phyloP scores from a whole-genome alignment of 2,797 vertebrate species.

The Dermochelys coriacea region DNA sequence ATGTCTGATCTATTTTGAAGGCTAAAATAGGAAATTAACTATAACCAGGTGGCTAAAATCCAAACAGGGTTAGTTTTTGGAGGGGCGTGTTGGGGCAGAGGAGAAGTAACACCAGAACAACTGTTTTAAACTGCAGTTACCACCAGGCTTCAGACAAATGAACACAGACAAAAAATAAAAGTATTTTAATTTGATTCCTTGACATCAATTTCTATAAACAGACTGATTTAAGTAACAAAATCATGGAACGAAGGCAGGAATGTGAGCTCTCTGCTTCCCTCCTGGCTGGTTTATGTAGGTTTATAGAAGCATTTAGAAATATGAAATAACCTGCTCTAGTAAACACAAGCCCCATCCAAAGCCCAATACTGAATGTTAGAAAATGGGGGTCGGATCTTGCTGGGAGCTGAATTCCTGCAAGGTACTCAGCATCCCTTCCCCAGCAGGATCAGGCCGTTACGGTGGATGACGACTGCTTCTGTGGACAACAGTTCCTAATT shows the following conservation, averaged over 20 bases:
- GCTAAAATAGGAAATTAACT: conserved; percentile 84
- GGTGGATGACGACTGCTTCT: not conserved
- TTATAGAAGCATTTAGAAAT: not conserved
- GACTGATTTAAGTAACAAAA: not conserved
- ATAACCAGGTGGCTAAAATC: conserved; percentile 83
- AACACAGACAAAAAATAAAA: not conserved
- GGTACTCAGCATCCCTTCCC: not conserved
- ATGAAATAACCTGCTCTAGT: conserved; percentile 7
- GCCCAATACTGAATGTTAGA: not conserved
- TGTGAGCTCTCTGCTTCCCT: not conserved
- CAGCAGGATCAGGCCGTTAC: not conserved
- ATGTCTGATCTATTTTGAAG: conserved; percentile 85
- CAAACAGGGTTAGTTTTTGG: conserved; percentile 67
- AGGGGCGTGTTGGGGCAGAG: not conserved
- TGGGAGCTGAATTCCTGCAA: not conserved
- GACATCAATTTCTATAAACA: conserved; percentile 28
- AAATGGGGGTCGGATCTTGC: not conserved
- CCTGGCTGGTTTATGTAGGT: not conserved
- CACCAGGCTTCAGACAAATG: conserved; percentile 26
- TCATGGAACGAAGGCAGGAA: not conserved
- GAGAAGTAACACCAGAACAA: conserved; percentile 51
- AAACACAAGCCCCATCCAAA: not conserved
- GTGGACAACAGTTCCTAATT: not conserved
- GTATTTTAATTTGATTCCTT: conserved; percentile 37
- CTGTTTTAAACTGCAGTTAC: conserved; percentile 30